These are phyloP conservation scores for Parapristionchus giblindavisi DNA, from an alignment of 2,888 invertebrate species.

Conservation along the genomic window DNA sequence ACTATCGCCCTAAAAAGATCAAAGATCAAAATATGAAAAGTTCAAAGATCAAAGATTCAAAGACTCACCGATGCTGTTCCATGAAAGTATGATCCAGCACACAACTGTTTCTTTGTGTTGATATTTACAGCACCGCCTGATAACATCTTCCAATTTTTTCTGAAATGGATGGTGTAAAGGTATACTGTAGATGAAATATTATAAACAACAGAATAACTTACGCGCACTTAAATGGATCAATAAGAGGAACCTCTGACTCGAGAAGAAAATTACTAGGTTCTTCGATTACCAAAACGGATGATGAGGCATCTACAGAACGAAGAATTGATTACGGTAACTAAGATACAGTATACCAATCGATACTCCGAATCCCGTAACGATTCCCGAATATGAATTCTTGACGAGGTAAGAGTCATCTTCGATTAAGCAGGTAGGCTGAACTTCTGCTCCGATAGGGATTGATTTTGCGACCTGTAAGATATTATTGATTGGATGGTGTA, in stretches of 20 bases:
- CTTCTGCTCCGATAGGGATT: constrained; percentile 40
- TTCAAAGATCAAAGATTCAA: constrained; percentile 21
- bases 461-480: neutral
- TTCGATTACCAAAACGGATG: constrained; percentile 9
- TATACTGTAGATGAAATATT: neutral
- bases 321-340: too few relatives aligned
- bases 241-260: constrained; percentile 46
- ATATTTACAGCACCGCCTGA: constrained; percentile 41
- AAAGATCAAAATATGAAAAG: neutral
- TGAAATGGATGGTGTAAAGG: neutral
- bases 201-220: constrained; percentile 7
- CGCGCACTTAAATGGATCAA: constrained; percentile 40
- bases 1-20: constrained; percentile 51
- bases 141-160: neutral
- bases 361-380: constrained; percentile 52
- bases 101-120: constrained; percentile 42
- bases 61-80: constrained; percentile 54
- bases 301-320: neutral
- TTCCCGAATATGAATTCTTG: constrained; percentile 38
- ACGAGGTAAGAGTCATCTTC: constrained; percentile 44
- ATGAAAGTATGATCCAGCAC: constrained; percentile 52
- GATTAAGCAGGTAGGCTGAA: constrained; percentile 46
- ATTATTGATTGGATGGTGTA: neutral
- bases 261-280: constrained; percentile 37
- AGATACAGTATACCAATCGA: constrained; percentile 41